Conservation (phyloP, 2,888 invertebrate genomes). For the Euphydryas editha region DNA sequence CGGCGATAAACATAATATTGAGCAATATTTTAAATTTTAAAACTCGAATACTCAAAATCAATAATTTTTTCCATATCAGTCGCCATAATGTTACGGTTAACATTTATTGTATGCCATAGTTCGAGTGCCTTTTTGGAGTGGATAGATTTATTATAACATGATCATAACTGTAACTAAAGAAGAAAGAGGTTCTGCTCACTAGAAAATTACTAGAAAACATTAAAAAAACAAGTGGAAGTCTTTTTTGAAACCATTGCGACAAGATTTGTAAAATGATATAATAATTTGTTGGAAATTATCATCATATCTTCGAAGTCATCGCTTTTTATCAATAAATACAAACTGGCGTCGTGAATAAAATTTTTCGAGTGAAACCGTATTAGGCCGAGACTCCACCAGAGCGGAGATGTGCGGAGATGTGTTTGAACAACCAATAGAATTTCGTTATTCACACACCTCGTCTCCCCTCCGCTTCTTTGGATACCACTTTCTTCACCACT, state of each 20-base stretch:
- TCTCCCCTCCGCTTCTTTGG: no score
- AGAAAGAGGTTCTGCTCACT: not conserved
- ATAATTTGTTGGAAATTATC: not conserved
- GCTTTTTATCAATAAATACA: not conserved
- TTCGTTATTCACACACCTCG: no score
- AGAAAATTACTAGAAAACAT: not conserved
- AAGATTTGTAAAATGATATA: no score
- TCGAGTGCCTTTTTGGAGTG: slow-evolving; percentile 31
- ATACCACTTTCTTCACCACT: no score
- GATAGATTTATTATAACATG: slow-evolving; percentile 19
- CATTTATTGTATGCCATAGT: slow-evolving; percentile 28
- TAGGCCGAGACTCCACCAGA: no score
- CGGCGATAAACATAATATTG: slow-evolving; percentile 2
- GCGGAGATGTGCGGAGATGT: no score
- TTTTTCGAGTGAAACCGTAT: no score
- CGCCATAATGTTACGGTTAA: slow-evolving; percentile 11
- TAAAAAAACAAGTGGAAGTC: no score
- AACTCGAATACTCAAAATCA: slow-evolving; percentile 22
- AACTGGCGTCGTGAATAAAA: no score
- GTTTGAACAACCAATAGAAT: no score
- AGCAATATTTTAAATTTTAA: slow-evolving; percentile 7
- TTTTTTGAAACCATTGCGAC: no score
- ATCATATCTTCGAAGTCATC: not conserved
- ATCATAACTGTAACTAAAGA: not conserved
- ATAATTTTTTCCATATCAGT: not conserved